These are phyloP conservation scores for Sphaerophoria taeniata DNA, from an alignment of 2,888 invertebrate species.

Conservation along the genomic window DNA sequence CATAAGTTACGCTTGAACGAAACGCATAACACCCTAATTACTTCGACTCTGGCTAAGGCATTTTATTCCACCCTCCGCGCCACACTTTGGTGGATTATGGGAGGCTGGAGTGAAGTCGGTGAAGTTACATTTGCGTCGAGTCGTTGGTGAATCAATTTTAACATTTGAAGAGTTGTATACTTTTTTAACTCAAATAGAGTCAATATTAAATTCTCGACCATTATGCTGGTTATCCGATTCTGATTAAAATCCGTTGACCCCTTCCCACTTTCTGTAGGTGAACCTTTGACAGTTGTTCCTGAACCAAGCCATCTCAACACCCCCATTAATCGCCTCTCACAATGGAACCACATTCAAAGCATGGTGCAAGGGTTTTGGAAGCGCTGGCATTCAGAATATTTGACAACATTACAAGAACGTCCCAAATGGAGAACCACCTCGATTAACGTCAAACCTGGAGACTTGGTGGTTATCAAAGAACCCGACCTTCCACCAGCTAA, in stretches of 20 bases:
- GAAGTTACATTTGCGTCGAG: constrained; percentile 61
- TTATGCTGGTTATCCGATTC: constrained; percentile 34
- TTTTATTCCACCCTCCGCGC: constrained; percentile 59
- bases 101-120: constrained; percentile 62
- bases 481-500: constrained; percentile 35
- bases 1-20: constrained; percentile 42
- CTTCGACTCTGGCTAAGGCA: constrained; percentile 51
- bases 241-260: constrained; percentile 54
- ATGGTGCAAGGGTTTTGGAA: constrained; percentile 68
- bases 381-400: constrained; percentile 58
- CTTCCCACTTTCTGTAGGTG: constrained; percentile 62
- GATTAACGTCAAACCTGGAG: constrained; percentile 30
- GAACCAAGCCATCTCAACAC: constrained; percentile 41
- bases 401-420: constrained; percentile 52
- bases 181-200: constrained; percentile 47
- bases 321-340: constrained; percentile 28
- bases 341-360: constrained; percentile 51
- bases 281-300: constrained; percentile 41
- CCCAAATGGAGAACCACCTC: constrained; percentile 52
- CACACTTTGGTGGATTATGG: constrained; percentile 66
- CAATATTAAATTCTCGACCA: constrained; percentile 62
- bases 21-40: constrained; percentile 42
- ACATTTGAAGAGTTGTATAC: constrained; percentile 59
- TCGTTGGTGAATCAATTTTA: constrained; percentile 25
- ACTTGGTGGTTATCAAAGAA: constrained; percentile 35